Base-by-base conservation (phyloP, 1,140 invertebrate genomes). In the Drosophila mojavensis region DNA sequence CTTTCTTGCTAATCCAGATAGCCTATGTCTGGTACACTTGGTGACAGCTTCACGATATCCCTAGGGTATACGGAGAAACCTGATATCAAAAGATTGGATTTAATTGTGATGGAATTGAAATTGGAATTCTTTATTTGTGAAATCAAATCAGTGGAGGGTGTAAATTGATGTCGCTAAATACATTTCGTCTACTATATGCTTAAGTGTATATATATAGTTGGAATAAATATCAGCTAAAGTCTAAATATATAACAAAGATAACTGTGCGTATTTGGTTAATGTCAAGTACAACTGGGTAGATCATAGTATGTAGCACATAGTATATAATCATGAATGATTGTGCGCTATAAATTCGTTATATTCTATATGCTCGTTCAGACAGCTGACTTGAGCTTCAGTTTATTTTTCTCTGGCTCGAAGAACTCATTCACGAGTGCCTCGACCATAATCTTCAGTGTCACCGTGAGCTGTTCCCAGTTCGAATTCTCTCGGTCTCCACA, bases 391-490 rank as follows among this genome's bases (percentile, higher is more conserved):
- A 71, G 78, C 24, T 95, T 94, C 3, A 98, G 93, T n/a, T 94
- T 93, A 93, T 97, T 96, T 73, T 94, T 91, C 70, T 95, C 93
- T 0, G 97, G 97, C 91, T 98, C 94, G 56, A 98, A 94, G 77
- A 98, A 96, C 88, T 98, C 96, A 43, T 95, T 92, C 11, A 97
- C 94, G 61, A 98, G 95, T 47, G 94, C 95, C 24, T 95, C 92
- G 6, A 98, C 95, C 95, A 98, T 97, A 74, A 95, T 94, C n/a
- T 94, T 92, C 4, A 98, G 92, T 33, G 94, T 95, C 9, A 77
- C 66, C 75, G 95, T 94, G 39, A 97, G 93, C 72, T 93, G 93
- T 36, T 94, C 93, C 91, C 95, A 94, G 92, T 97, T 94, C 54
- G 97, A 98, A 93, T 95, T 92, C 45, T 94, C 93, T 1, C 96